phyloP scores from a whole-genome alignment of 2,888 invertebrate genomes.

The Megamerina dolium region DNA sequence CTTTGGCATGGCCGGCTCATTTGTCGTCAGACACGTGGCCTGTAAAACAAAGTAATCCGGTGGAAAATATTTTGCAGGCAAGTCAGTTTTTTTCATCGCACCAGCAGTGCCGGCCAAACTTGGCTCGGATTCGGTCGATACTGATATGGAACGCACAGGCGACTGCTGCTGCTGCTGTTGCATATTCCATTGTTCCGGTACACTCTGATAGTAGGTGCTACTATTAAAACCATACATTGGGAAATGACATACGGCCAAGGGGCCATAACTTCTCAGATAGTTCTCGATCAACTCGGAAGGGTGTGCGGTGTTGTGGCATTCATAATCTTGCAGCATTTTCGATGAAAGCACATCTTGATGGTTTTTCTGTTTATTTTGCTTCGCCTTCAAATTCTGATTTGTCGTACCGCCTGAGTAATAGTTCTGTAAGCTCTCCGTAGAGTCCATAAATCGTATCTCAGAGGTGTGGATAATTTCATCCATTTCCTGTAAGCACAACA shows the following conservation, averaged over 20 bases:
- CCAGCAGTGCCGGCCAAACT: constrained; percentile 9
- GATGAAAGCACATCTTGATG: constrained; percentile 11
- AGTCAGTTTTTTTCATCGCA: background rate
- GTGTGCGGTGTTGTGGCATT: constrained; percentile 8
- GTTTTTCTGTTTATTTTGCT: constrained; percentile 1
- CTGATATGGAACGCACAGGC: constrained; percentile 14
- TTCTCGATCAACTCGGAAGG: constrained; percentile 16
- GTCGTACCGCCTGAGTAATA: constrained; percentile 12
- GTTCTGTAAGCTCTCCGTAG: constrained; percentile 18
- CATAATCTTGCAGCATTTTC: constrained; percentile 16
- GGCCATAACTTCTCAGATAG: constrained; percentile 19
- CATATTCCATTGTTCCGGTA: background rate
- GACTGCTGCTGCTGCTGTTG: constrained; percentile 2
- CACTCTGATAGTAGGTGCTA: too few species aligned
- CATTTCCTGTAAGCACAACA: constrained; percentile 14
- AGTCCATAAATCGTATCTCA: constrained; percentile 22
- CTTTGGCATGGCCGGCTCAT: too few species aligned
- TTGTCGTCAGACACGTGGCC: constrained; percentile 6
- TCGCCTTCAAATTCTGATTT: constrained; percentile 8
- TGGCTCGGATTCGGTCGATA: constrained; percentile 23
- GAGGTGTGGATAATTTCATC: constrained; percentile 17
- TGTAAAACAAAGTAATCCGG: constrained; percentile 21
- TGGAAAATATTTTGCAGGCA: constrained; percentile 8
- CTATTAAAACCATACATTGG: too few species aligned
- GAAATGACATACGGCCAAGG: constrained; percentile 9